Evolutionary conservation across 2,113 vertebrate species (phyloP).

Genomic region (Laticauda colubrina): DNA sequence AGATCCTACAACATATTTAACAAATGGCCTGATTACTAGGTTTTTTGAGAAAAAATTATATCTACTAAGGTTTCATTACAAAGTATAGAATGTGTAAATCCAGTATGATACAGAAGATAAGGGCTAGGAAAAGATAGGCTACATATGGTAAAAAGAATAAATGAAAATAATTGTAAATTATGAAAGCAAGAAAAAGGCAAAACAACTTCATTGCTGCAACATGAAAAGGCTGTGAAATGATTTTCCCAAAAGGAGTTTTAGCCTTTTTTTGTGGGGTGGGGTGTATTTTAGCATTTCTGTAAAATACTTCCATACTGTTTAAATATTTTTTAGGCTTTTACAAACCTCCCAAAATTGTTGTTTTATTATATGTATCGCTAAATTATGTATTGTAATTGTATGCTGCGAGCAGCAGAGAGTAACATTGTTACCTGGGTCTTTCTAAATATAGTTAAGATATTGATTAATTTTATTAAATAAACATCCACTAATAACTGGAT

Average conservation of each 20-base stretch:
- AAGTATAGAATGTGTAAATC: not conserved
- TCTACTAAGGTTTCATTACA: not conserved
- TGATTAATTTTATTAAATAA: not conserved
- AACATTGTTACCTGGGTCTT: not conserved
- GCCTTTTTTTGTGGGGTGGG: not conserved
- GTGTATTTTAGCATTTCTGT: not conserved
- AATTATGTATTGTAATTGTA: not conserved
- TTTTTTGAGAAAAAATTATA: not conserved
- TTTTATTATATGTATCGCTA: not conserved
- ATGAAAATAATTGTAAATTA: not conserved
- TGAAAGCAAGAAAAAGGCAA: not conserved
- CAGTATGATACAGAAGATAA: not conserved
- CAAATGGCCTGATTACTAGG: not conserved
- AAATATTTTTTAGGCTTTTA: not conserved
- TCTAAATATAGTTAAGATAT: not conserved
- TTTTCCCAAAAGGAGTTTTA: not conserved
- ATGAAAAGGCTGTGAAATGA: not conserved
- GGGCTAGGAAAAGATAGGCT: not conserved
- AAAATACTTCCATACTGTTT: not conserved
- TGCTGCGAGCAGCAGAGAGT: not conserved
- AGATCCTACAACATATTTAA: not conserved
- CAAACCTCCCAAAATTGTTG: not conserved
- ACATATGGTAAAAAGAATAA: not conserved
- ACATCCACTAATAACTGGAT: not conserved
- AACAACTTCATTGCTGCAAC: not conserved